These are phyloP conservation scores for Magallana nippona DNA, from an alignment of 2,888 invertebrate species.

Conservation along the genomic window DNA sequence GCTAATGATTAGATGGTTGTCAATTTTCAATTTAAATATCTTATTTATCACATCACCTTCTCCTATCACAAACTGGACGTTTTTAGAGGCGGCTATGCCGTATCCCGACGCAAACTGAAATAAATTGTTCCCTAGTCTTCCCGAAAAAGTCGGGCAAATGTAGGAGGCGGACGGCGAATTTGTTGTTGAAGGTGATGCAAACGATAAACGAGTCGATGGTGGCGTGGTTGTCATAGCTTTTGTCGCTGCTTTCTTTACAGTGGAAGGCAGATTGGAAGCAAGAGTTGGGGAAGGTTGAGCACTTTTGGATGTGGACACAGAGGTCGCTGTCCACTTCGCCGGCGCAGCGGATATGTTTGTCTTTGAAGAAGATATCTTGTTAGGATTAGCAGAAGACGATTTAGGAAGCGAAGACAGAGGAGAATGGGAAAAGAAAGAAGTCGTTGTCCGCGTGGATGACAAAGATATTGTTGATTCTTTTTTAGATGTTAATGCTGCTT, in stretches of 20 bases:
- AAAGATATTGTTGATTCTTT: too few relatives aligned
- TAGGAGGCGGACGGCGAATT: background rate
- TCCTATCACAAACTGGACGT: conserved; percentile 12
- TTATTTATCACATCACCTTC: background rate
- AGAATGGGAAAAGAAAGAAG: too few relatives aligned
- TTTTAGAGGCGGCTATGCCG: conserved; percentile 18
- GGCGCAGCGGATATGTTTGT: background rate
- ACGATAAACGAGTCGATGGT: too few relatives aligned
- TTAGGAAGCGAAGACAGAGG: background rate
- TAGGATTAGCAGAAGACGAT: background rate
- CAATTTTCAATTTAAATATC: conserved; percentile 27
- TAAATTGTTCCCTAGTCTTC: conserved; percentile 34
- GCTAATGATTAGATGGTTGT: background rate
- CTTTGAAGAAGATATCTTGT: background rate
- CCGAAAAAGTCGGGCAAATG: conserved; percentile 13
- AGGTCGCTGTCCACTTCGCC: background rate
- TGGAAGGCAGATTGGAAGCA: background rate
- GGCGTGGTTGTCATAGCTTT: background rate
- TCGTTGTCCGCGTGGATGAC: too few relatives aligned
- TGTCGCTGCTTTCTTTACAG: background rate
- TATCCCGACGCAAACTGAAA: conserved; percentile 39
- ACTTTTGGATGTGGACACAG: too few relatives aligned
- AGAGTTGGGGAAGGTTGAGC: too few relatives aligned
- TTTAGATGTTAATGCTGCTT: background rate
- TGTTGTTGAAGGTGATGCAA: background rate